Evolutionary conservation across 2,113 vertebrate species (phyloP).

Genomic region (Mesembrinibis cayennensis): DNA sequence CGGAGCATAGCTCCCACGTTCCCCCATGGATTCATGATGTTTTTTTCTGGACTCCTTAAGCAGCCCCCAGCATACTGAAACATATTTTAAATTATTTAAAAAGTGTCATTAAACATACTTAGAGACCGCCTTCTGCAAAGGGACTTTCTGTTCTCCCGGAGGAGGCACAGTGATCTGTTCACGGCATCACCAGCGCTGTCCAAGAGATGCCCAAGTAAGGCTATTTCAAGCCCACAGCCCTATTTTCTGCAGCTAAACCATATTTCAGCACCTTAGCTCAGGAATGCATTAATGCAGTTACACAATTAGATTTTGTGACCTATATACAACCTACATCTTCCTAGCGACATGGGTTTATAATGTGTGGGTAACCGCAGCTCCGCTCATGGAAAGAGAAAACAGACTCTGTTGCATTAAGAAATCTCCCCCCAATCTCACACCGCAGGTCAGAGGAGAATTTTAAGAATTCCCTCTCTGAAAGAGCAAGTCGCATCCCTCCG

Average conservation of each 20-base stretch:
- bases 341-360: not conserved
- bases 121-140: not conserved
- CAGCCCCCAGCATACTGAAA: not conserved
- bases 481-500: not conserved
- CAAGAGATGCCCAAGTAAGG: not conserved
- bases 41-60: not conserved
- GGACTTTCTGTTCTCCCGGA: not conserved
- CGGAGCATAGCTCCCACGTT: not conserved
- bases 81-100: not conserved
- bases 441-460: not conserved
- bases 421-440: not conserved
- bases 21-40: not conserved
- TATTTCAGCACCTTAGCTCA: not conserved
- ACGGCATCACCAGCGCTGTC: not conserved
- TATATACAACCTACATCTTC: not conserved
- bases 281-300: not conserved
- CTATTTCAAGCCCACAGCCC: not conserved
- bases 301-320: not conserved
- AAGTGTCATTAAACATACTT: not conserved
- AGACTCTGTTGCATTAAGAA: not conserved
- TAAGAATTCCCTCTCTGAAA: not conserved
- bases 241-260: not conserved
- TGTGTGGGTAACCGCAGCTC: not conserved
- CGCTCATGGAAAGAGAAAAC: fast-evolving
- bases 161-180: not conserved